Base-by-base conservation (phyloP, 2,113 vertebrate species). In the Brachyhypopomus occidentalis region DNA sequence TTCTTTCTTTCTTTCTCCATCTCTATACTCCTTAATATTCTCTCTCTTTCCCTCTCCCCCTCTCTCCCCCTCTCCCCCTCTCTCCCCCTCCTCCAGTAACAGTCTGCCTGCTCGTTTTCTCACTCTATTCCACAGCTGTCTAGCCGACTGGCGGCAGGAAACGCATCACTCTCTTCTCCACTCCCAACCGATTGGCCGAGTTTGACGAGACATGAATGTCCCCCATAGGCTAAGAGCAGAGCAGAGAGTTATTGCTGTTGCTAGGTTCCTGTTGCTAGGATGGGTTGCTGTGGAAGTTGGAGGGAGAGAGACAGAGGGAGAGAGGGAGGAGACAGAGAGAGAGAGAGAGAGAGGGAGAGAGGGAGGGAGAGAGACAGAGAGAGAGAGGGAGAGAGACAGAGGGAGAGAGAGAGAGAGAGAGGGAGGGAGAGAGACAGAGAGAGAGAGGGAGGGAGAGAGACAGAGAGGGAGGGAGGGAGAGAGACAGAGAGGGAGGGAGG, bases 261-360 rank as follows among this genome's bases (percentile, higher is more conserved):
- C 96, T 94, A 96, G 92, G 96, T 92, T 94, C 91, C 93, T 88
- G 95, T 97, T 97, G 95, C 96, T 95, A 97, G 90, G 96, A 92
- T 88, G 88, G 66, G 87, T 83, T 89, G 90, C 92, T 84, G 93
- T 93, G 91, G 92, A 89, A 77, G 89, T 90, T 92, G 86, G 93
- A 93, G 93, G 92, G 36, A 91, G 92, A 88, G 82, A 87, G 87
- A 71, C 93, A 96, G 94, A 88, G 41, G 62, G 58, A 64, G 60
- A 45, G 22, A 25, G 22, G 5, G 25, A 64, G 62, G 41, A 27
- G 5, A 30, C 36, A 72, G 22, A 14, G n/a, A 60, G 19, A 1
- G 9, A 22, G 41, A n/a, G 17, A 91, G 92, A 88, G 82, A 87
- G 87, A 71, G 55, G 59, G 25, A 55, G 48, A 73, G 45, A 2